Evolutionary conservation across 2,113 vertebrate genomes (phyloP), one percentile per base, ranked within the genome.

Genomic region (Chascanopsetta lugubris): DNA sequence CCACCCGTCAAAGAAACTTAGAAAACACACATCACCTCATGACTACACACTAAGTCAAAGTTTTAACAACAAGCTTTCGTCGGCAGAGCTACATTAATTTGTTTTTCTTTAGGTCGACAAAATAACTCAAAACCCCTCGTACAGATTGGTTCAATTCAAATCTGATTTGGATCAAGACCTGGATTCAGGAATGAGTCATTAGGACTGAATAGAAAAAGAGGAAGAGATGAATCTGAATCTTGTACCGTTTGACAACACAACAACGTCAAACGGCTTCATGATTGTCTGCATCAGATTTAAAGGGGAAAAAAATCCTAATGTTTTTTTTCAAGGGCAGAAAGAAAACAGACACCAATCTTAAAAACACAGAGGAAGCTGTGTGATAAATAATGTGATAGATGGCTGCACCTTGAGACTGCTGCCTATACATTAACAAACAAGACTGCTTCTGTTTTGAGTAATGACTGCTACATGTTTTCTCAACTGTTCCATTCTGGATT

Each of bases 381-480:
- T 17, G n/a, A 56, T 20, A 58, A 57, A 63, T 12, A 1, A 22
- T 48, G 18, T 29, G 30, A 7, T 6, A 26, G 32, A 43, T 18
- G 6, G 22, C 26, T 49, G 26, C n/a, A 36, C 1, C 6, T 26
- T 25, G 15, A 49, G 3, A 32, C 22, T 17, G 8, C 17, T 29
- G 12, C 2, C 49, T 49, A 22, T 56, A 17, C 53, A 32, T 27
- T 26, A 43, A 62, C 17, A 3, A 43, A 21, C 40, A 27, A 22
- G 6, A 2, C 2, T 3, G 13, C 5, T 42, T 15, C 6, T 36
- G 10, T 42, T 6, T 34, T 43, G 11, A 53, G 22, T 58, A 51
- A 64, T 34, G 18, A 32, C 15, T 20, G 56, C 27, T 47, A 22
- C 17, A 43, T 50, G 24, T 64, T 51, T n/a, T 29, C 9, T 11